Evolutionary conservation across 2,888 invertebrate genomes (phyloP), one percentile per base, ranked within the genome.

Genomic region (Pristionchus arcanus): DNA sequence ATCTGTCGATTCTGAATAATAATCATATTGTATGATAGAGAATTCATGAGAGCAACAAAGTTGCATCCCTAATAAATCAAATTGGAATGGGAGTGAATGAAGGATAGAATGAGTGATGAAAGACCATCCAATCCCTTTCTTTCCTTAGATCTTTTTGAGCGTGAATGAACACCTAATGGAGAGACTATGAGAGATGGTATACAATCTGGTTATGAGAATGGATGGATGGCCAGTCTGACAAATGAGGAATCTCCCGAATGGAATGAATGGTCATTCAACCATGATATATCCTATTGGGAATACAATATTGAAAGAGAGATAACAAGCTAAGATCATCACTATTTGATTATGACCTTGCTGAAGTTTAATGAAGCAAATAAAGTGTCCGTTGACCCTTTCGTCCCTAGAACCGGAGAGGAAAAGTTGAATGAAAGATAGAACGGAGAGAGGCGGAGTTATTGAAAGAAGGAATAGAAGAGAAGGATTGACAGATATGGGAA

Each of bases 331-430:
- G 55, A 55, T 84, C 84, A 63, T 16, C 13, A 31, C 81, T 25
- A 25, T 13, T 49, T 9, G 16, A 53, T 42, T 37, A 59, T 59
- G 87, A 68, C 87, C 68, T 68, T 68, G 87, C 34, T 9, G n/a
- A 28, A 68, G 53, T 66, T 42, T 42, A 68, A 87, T 87, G 53
- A 87, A 85, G 59, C 84, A 85, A 59, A 85, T 28, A 59, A 85
- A 85, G 84, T 83, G 83, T 85, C 59, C 55, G 37, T 85, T 85
- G 84, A 85, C 84, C 84, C 84, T 55, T 31, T 37, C 37, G 63
- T 66, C n/a, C 66, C 31, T 37, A 87, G 66, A 87, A 68, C 42
- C 87, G 68, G 42, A 63, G 53, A 87, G 87, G 31, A 59, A 63
- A 84, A 63, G 34, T 34, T 25, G 84, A 59, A 31, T 34, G 34